Percentiles rank a stretch among this genome's conserved stretches.
phyloP scores from a whole-genome alignment of 2,113 vertebrate genomes.

The Merops nubicus region DNA sequence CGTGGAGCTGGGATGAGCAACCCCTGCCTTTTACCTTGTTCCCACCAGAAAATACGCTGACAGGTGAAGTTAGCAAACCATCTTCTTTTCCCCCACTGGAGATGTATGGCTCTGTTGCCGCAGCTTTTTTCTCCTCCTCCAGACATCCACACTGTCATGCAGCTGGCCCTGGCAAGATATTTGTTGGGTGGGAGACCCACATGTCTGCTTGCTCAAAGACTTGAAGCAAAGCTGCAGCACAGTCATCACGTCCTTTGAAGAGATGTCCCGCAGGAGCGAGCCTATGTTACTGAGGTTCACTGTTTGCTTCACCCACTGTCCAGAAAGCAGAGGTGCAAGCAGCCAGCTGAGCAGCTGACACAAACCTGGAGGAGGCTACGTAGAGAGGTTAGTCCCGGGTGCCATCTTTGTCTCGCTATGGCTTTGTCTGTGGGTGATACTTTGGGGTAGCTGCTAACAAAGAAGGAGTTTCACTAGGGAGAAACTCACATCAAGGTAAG shows the following conservation, averaged over 20 bases:
- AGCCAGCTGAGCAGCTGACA: not conserved
- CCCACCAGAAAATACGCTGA: not conserved
- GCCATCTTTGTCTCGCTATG: accelerated
- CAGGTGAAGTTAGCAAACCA: not conserved
- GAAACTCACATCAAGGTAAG: not conserved
- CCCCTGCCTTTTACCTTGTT: not conserved
- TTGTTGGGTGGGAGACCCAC: not conserved
- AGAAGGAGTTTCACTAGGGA: not conserved
- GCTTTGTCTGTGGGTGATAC: not conserved
- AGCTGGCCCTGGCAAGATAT: not conserved
- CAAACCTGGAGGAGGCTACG: not conserved
- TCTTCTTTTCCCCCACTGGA: not conserved
- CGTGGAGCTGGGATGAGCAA: not conserved
- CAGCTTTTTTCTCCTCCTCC: not conserved
- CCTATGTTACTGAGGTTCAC: not conserved
- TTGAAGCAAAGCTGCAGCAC: not conserved
- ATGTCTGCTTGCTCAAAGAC: not conserved
- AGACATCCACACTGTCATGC: not conserved
- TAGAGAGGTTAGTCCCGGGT: not conserved
- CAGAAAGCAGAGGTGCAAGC: not conserved
- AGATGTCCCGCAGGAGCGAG: accelerated
- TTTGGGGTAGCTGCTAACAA: not conserved
- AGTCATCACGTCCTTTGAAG: not conserved
- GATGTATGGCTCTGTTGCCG: not conserved
- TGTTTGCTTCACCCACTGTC: not conserved